Base-by-base conservation (phyloP, 2,888 invertebrate species). In the Tinea pellionella region DNA sequence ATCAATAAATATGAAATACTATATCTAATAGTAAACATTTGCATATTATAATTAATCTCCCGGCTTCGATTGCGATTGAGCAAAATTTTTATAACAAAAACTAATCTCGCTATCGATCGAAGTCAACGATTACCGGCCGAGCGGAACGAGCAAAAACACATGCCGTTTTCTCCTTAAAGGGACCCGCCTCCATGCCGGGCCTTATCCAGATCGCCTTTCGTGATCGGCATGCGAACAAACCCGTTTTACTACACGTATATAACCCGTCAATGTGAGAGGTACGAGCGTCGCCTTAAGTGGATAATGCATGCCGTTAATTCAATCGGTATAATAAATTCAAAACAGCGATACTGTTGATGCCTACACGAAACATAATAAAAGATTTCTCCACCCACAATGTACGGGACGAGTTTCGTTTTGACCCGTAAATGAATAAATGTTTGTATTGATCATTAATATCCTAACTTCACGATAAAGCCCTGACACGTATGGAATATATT, bases 201-300 rank as follows among this genome's bases (percentile, higher is more conserved):
- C 60, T 43, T 57, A 57, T 30, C 59, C 51, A 51, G 55, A 60
- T 59, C 47, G 59, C 60, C 57, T 62, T 62, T 63, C 62, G 56
- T 81, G 78, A 75, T 74, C 72, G 84, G 84, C 71, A 83, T 83
- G 81, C 71, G 69, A 76, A 68, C 75, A 77, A 77, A 83, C 72
- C 64, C 64, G 64, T 61, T 61, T 37, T 37, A 51, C 30, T 13
- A 30, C 55, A 58, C 41, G 66, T 69, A 76, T 79, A 79, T 76
- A 77, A 80, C 80, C 72, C 71, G 68, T 53, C 53, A 32, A 57
- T 24, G 55, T 29, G 57, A 53, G 57, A 57, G 57, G 57, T 32
- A 57, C 57, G 32, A 57, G 57, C 30, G 32, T 24, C 19, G 19
- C 53, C 53, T 53, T 53, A 51, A 51, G 53, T n/a, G 32, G 57